These are phyloP conservation scores for Pangasius larnaudii DNA, from an alignment of 2,797 vertebrate genomes.

Conservation along the genomic window DNA sequence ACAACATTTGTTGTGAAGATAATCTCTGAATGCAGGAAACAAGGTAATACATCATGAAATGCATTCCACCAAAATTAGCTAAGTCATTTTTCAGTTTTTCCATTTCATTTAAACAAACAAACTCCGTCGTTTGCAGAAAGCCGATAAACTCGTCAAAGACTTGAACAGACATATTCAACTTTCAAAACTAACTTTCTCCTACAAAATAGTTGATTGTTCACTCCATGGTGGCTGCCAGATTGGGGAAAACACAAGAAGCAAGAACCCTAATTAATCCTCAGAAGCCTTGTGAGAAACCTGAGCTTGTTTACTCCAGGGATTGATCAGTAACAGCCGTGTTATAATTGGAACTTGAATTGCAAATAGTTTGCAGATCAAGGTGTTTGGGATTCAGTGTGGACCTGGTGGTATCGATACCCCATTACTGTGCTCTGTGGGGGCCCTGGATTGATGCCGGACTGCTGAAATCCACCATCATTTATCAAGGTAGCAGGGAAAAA, in stretches of 20 bases:
- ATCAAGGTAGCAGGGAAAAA: background rate
- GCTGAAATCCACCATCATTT: background rate
- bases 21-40: background rate
- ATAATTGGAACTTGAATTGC: constrained; percentile 32
- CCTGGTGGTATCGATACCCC: background rate
- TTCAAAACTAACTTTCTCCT: background rate
- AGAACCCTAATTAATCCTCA: constrained; percentile 34
- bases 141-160: background rate
- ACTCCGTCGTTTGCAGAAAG: background rate
- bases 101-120: constrained; percentile 2
- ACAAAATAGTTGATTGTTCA: background rate
- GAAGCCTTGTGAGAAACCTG: constrained; percentile 13
- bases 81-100: background rate
- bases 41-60: background rate
- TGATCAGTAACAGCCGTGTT: constrained; percentile 27
- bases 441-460: background rate
- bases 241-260: background rate
- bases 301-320: constrained; percentile 22
- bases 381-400: constrained; percentile 13
- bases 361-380: constrained; percentile 32
- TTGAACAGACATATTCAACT: background rate
- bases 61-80: background rate
- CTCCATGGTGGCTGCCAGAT: background rate
- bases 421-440: constrained; percentile 3
- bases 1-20: background rate